Conservation (phyloP, 1,140 invertebrate genomes). For the Harlomillsia oculata region DNA sequence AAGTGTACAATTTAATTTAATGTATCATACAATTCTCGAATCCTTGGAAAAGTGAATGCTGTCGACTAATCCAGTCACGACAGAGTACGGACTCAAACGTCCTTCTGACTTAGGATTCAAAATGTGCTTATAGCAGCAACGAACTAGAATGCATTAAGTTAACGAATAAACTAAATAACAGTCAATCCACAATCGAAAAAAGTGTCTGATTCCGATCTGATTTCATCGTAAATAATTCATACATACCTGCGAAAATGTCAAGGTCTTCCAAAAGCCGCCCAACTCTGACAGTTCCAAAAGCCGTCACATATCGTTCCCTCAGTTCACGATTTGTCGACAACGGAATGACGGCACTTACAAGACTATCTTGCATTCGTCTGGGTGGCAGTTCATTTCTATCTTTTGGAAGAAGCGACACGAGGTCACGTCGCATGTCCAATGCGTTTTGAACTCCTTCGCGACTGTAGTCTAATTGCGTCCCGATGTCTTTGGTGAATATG, state of each 20-base stretch:
- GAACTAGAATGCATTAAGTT: constrained; percentile 47
- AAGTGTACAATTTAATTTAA: constrained; percentile 35
- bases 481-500: constrained; percentile 12
- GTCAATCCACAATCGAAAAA: background rate
- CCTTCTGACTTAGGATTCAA: constrained; percentile 46
- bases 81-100: constrained; percentile 51
- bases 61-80: constrained; percentile 67
- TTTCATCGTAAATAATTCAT: constrained; percentile 7
- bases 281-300: constrained; percentile 53
- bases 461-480: constrained; percentile 8
- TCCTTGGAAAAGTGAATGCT: constrained; percentile 49
- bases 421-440: constrained; percentile 11
- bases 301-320: constrained; percentile 59
- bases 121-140: constrained; percentile 59
- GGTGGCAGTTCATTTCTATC: constrained; percentile 42
- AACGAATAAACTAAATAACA: constrained; percentile 1
- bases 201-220: constrained; percentile 3
- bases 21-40: background rate
- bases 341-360: constrained; percentile 56
- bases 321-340: constrained; percentile 49
- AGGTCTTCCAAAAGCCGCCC: constrained; percentile 68
- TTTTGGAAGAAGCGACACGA: constrained; percentile 37
- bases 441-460: background rate
- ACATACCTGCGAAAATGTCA: constrained; percentile 61
- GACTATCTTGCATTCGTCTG: constrained; percentile 53